Conservation (phyloP, 2,797 vertebrate species). For the Acipenser ruthenus region DNA sequence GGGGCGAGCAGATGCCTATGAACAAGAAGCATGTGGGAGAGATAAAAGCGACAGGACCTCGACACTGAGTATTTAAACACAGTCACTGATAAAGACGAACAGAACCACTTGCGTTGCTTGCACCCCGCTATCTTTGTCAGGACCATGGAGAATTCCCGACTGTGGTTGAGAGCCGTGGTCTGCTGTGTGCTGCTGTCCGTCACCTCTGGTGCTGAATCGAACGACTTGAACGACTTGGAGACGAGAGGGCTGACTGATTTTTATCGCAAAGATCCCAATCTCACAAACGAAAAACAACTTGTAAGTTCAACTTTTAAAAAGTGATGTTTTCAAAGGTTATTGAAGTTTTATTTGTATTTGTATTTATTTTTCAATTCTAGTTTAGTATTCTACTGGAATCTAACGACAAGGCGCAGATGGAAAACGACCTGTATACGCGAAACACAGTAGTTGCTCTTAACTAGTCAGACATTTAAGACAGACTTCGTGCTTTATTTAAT, state of each 20-base stretch:
- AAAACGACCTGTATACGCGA: too few relatives aligned
- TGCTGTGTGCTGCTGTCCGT: conserved; percentile 51
- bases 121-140: conserved; percentile 21
- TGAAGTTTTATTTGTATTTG: background rate
- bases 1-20: conserved; percentile 43
- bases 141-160: conserved; percentile 58
- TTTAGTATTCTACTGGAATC: too few relatives aligned
- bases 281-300: conserved; percentile 69
- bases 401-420: too few relatives aligned
- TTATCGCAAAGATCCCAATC: conserved; percentile 63
- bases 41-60: conserved; percentile 53
- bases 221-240: conserved; percentile 51
- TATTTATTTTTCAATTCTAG: too few relatives aligned
- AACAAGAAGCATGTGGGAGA: conserved; percentile 29
- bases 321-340: too few relatives aligned
- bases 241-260: conserved; percentile 63
- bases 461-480: too few relatives aligned
- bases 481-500: too few relatives aligned
- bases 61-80: conserved; percentile 18
- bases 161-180: conserved; percentile 45
- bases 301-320: conserved; percentile 39
- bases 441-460: too few relatives aligned
- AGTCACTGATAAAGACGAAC: conserved; percentile 13
- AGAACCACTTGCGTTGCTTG: conserved; percentile 8
- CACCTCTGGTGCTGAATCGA: conserved; percentile 31